Base-by-base conservation (phyloP, 92 coral and sea anemone genomes). In the Palythoa grandiflora region DNA sequence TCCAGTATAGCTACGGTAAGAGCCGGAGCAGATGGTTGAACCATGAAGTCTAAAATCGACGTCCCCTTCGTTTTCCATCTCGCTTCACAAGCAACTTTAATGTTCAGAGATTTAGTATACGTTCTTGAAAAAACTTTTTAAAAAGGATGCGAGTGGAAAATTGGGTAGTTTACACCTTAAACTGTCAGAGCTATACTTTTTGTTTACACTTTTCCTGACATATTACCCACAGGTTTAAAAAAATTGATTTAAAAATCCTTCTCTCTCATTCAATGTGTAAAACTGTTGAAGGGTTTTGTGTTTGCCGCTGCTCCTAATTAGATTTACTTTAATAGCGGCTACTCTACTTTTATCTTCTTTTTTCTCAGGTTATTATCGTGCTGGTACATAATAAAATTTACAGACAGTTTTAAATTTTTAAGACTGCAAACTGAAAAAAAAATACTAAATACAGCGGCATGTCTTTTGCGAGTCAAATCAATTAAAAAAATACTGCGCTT, bases 201-300 rank as follows among this genome's bases (percentile, higher is more conserved):
- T 77, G 63, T 75, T 77, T 77, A 28, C 81, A 14, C 48, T 36
- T 77, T 35, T 77, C 38, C 47, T 13, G 83, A 15, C 5, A 77
- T 36, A 9, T 54, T 44, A 53, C 39, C 12, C 83, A 54, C 53
- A 54, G 6, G 12, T 51, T 77, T 14, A 12, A 77, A 54, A 14
- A 54, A 35, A 28, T n/a, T 59, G 15, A 9, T 35, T n/a, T 19
- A 35, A 77, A 77, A 77, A 35, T 15, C 68, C 10, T 48, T 74
- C 9, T 51, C 63, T 28, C 15, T 21, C 8, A 7, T 57, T 48
- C 6, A 11, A 20, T 48, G 61, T 15, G 16, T 14, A 70, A 70
- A 35, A 37, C 75, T 35, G 75, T 51, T 50, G 65, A 21, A 21
- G 59, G 21, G 21, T 74, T 17, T 75, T 48, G 63, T 76, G 55